Evolutionary conservation across 2,888 invertebrate genomes (phyloP), one percentile per base, ranked within the genome.

Genomic region (Ichneumon xanthorius): DNA sequence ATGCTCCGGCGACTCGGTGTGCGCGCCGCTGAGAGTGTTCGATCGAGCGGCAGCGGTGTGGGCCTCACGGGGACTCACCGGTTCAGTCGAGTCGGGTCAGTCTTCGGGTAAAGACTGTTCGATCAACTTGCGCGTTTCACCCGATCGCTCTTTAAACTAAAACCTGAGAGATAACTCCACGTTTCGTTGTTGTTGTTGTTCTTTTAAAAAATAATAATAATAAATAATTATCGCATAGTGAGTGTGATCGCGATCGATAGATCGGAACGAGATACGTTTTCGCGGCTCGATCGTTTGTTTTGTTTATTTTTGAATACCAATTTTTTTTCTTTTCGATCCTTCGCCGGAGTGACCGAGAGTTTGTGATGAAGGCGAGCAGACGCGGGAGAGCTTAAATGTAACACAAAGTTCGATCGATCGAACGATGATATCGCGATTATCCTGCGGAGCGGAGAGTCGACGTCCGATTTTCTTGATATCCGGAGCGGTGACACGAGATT

Each of bases 81-180:
- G 87, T 88, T 92, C 92, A 93, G 94, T 94, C 92, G 92, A 92
- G 92, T 92, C 92, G 93, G 92, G 92, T 92, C 93, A 91, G 91
- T 92, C 93, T 91, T 90, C 92, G 89, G 88, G 91, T 90, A 90
- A 91, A 92, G 91, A 91, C 80, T 73, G 80, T 73, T 80, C 80
- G 82, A 80, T 77, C 19, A 72, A 40, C 40, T 63, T 67, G 19
- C 63, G 76, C 80, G 68, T 58, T 79, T 80, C 50, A n/a, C 72
- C 77, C 55, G 61, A 78, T 63, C 73, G 63, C 63, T 80, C 65
- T 26, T 55, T 48, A 72, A 80, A 40, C 16, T 37, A 67, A 75
- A 45, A 40, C 55, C 40, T 11, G 9, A 40, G 45, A 61, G n/a
- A 37, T 19, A 45, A 45, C 55, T 3, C 53, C 7, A 14, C 14